Percentiles rank a stretch among this genome's conserved stretches.
Evolutionary conservation across 2,797 vertebrate genomes (phyloP).

Genomic region (Acanthornis magna): DNA sequence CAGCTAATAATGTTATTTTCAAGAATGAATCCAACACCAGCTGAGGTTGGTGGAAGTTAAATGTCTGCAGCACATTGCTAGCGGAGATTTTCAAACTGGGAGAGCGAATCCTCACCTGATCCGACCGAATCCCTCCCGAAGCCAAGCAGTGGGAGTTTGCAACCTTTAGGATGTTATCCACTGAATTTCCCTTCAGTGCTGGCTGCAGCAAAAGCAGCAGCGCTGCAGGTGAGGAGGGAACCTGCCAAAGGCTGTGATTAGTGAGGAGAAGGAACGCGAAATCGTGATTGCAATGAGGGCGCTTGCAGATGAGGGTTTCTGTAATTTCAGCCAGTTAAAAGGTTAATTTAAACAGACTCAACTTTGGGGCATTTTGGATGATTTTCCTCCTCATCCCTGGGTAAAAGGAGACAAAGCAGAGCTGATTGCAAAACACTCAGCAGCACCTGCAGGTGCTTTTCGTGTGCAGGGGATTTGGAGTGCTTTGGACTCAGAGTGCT

Average conservation of each 20-base stretch:
- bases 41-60: not conserved
- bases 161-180: not conserved
- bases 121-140: not conserved
- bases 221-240: not conserved
- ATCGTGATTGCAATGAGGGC: not conserved
- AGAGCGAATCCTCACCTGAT: not conserved
- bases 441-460: conserved; percentile 6
- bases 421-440: conserved; percentile 7
- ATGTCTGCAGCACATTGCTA: not conserved
- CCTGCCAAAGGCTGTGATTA: not conserved
- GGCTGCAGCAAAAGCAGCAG: not conserved
- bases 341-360: not conserved
- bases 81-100: not conserved
- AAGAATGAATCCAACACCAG: not conserved
- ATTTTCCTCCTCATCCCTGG: not conserved
- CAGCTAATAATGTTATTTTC: not conserved
- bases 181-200: not conserved
- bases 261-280: not conserved
- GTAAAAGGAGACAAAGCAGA: not conserved
- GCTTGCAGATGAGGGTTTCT: not conserved
- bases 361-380: not conserved
- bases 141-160: not conserved
- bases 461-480: not conserved
- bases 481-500: not conserved
- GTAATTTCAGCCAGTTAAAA: not conserved